Conservation (phyloP, 2,113 vertebrate species). For the Xiphorhynchus elegans region DNA sequence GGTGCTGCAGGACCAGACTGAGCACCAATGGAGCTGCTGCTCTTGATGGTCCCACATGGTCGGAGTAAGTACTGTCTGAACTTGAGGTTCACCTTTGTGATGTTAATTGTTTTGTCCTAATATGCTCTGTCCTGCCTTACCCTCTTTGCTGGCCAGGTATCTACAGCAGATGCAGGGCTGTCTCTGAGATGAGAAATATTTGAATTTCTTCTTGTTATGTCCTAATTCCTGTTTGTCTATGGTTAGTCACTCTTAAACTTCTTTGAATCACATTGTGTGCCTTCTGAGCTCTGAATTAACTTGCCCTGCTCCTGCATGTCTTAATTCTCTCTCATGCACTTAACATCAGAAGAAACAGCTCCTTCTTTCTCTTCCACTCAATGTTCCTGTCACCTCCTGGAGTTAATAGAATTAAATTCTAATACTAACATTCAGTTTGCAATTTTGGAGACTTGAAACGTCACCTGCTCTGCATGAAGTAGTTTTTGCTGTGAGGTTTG, state of each 20-base stretch:
- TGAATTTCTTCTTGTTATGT: background rate
- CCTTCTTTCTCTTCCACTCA: background rate
- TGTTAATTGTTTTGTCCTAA: background rate
- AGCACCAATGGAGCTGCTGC: background rate
- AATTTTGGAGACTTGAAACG: background rate
- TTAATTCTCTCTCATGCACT: background rate
- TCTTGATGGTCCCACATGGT: background rate
- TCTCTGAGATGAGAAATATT: background rate
- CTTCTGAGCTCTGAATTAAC: background rate
- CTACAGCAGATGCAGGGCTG: background rate
- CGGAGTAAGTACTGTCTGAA: background rate
- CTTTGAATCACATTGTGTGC: background rate
- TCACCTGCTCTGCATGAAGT: background rate
- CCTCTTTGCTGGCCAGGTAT: background rate
- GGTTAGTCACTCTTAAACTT: background rate
- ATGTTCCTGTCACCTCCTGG: background rate
- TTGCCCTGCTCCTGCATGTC: background rate
- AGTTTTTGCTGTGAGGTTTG: background rate
- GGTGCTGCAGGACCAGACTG: background rate
- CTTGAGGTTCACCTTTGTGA: background rate
- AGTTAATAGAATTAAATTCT: slow-evolving; percentile 1
- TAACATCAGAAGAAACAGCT: background rate
- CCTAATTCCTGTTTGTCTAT: background rate
- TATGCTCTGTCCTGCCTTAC: background rate
- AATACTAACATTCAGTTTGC: background rate